These are phyloP conservation scores for Dicycla oo DNA, from an alignment of 2,888 invertebrate species.

Conservation along the genomic window DNA sequence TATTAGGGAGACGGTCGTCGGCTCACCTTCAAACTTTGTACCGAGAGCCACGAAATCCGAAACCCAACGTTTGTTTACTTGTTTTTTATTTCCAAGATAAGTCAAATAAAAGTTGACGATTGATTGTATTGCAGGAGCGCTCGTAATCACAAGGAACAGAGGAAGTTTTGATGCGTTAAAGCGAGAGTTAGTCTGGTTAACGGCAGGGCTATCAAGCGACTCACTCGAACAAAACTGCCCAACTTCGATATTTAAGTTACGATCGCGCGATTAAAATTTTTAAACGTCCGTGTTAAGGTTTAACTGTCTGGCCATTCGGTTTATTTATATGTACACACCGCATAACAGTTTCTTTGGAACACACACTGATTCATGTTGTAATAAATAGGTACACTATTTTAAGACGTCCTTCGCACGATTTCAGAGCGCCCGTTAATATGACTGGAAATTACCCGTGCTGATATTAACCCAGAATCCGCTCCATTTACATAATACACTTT, in stretches of 20 bases:
- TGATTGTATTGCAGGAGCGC: conserved; percentile 85
- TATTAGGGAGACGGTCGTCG: conserved; percentile 88
- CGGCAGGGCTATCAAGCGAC: conserved; percentile 70
- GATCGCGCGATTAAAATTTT: conserved; percentile 70
- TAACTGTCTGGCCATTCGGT: conserved; percentile 67
- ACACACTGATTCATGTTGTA: conserved; percentile 80
- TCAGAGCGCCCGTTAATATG: conserved; percentile 81
- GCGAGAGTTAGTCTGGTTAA: conserved; percentile 76
- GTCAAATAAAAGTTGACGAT: conserved; percentile 90
- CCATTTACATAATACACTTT: conserved; percentile 77
- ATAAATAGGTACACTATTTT: conserved; percentile 86
- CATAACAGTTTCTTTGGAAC: conserved; percentile 74
- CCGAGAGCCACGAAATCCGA: conserved; percentile 82
- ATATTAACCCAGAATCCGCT: conserved; percentile 79
- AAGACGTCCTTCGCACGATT: conserved; percentile 87
- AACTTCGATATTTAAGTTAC: conserved; percentile 76
- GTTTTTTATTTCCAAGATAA: conserved; percentile 87
- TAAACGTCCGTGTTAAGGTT: conserved; percentile 68
- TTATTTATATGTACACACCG: conserved; percentile 70
- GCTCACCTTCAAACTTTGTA: conserved; percentile 88
- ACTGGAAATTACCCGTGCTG: conserved; percentile 81
- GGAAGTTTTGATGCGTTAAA: conserved; percentile 79
- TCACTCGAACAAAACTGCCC: conserved; percentile 70
- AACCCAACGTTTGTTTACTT: conserved; percentile 82
- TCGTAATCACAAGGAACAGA: conserved; percentile 81